Percentiles rank a stretch among this genome's conserved stretches.
phyloP scores from a whole-genome alignment of 2,888 invertebrate species.

The Dendrolimus pini region DNA sequence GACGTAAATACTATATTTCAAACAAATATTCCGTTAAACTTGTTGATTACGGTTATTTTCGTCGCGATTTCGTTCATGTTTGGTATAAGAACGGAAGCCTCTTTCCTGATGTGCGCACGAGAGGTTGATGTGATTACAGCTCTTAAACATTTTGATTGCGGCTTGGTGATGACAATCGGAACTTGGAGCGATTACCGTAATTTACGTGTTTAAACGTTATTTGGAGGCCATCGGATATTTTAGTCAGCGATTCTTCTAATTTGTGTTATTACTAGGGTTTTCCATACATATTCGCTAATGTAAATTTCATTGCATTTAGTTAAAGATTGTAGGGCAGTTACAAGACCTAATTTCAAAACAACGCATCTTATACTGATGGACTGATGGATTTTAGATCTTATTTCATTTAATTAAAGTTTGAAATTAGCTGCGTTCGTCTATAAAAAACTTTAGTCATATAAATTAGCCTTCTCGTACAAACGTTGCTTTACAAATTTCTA shows the following conservation, averaged over 20 bases:
- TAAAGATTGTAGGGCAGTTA: too few relatives aligned
- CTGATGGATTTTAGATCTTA: too few relatives aligned
- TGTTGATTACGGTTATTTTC: not conserved
- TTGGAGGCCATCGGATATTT: constrained; percentile 28
- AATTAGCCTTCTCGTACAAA: too few relatives aligned
- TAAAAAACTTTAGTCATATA: too few relatives aligned
- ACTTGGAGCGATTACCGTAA: constrained; percentile 43
- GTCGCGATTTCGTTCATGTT: constrained; percentile 14
- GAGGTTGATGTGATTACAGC: constrained; percentile 45
- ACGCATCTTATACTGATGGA: too few relatives aligned
- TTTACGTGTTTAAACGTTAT: constrained; percentile 29
- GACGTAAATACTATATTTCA: too few relatives aligned
- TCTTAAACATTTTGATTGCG: constrained; percentile 53
- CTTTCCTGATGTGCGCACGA: constrained; percentile 43
- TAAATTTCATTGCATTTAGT: too few relatives aligned
- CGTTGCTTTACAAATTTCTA: too few relatives aligned
- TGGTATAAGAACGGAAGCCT: constrained; percentile 43
- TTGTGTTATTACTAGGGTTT: not conserved
- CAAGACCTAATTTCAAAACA: too few relatives aligned
- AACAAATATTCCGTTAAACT: too few relatives aligned
- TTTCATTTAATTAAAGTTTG: too few relatives aligned
- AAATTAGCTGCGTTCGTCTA: too few relatives aligned
- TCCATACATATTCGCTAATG: constrained; percentile 4
- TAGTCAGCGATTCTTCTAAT: not conserved
- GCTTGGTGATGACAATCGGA: constrained; percentile 48